These are phyloP conservation scores for Pyrgilauda ruficollis DNA, from an alignment of 2,113 vertebrate genomes.

Conservation along the genomic window DNA sequence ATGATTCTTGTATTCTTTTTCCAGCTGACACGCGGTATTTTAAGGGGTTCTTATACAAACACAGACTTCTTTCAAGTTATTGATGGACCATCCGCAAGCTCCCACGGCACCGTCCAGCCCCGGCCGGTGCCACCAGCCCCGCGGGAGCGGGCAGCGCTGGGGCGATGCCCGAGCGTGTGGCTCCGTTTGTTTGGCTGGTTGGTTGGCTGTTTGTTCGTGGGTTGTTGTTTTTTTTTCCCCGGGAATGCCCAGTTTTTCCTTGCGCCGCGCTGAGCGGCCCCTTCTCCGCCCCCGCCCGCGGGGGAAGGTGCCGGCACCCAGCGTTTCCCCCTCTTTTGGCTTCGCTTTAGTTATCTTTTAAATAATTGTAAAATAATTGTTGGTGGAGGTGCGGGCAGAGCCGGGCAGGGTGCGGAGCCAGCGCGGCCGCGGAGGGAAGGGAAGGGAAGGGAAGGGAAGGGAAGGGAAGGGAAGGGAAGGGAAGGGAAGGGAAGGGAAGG, in stretches of 20 bases:
- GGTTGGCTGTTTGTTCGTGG: background rate
- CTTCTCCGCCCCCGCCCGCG: background rate
- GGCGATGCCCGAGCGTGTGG: background rate
- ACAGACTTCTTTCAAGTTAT: background rate
- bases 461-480: background rate
- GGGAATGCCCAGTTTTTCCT: background rate
- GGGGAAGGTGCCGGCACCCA: background rate
- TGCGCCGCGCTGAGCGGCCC: background rate
- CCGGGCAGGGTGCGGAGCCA: background rate
- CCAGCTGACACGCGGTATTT: background rate
- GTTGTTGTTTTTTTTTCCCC: background rate
- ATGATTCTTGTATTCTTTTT: background rate
- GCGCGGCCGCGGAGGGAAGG: background rate
- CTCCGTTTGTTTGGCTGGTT: rapidly evolving
- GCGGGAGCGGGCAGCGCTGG: background rate
- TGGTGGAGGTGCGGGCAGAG: background rate
- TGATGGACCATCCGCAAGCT: background rate
- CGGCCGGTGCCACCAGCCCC: background rate
- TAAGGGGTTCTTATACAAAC: background rate
- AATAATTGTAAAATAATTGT: background rate
- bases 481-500: background rate
- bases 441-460: background rate
- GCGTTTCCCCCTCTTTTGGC: rapidly evolving
- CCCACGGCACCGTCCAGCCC: background rate
- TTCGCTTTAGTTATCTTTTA: background rate